Evolutionary conservation across 2,888 invertebrate genomes (phyloP).

Genomic region (Tolmerus cingulatus): DNA sequence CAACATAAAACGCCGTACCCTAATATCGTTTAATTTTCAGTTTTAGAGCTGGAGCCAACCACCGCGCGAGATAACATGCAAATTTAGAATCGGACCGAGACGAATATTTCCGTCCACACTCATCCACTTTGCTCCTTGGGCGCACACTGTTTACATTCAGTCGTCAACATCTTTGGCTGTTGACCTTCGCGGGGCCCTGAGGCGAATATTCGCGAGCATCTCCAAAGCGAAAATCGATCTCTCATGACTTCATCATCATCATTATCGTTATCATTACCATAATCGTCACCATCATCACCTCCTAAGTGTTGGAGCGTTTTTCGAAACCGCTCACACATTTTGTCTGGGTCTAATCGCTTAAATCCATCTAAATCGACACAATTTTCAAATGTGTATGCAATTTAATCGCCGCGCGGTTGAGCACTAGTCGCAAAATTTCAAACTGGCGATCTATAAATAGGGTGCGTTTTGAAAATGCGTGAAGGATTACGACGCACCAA

Average conservation of each 20-base stretch:
- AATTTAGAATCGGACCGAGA: not conserved
- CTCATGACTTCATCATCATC: not conserved
- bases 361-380: not conserved
- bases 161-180: not conserved
- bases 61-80: not conserved
- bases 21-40: not conserved
- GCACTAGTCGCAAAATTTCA: not conserved
- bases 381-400: not conserved
- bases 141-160: not conserved
- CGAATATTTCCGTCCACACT: not conserved
- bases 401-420: not conserved
- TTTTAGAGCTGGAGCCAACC: not conserved
- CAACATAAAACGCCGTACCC: not conserved
- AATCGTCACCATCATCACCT: not conserved
- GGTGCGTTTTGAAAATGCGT: not conserved
- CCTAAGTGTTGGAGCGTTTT: not conserved
- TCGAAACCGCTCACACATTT: not conserved
- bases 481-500: not conserved
- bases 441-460: not conserved
- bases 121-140: not conserved
- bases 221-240: not conserved
- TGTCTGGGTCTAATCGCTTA: not conserved
- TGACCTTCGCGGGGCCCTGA: not conserved
- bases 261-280: not conserved
- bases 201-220: not conserved